These are phyloP conservation scores for Romanogobio albipinnatus DNA, from an alignment of 2,113 vertebrate genomes.

Conservation along the genomic window DNA sequence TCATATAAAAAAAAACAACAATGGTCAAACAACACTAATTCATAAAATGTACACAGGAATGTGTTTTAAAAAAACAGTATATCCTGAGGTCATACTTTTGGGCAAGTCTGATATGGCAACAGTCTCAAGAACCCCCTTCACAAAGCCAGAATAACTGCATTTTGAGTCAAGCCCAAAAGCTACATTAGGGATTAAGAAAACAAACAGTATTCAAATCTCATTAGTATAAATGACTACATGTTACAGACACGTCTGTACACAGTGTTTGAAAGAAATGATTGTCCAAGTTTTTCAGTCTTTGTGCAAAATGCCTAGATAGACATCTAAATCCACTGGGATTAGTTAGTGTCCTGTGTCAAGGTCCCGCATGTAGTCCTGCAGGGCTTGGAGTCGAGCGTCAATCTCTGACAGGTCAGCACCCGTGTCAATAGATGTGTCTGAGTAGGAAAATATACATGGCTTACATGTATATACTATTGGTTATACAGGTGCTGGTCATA, in stretches of 20 bases:
- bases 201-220: background rate
- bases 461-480: background rate
- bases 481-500: too few relatives aligned
- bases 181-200: background rate
- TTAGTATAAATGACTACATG: background rate
- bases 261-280: constrained; percentile 31
- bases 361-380: constrained; percentile 92
- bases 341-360: constrained; percentile 80
- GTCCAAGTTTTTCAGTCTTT: constrained; percentile 25
- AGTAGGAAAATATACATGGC: background rate
- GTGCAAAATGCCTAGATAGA: constrained; percentile 22
- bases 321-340: background rate
- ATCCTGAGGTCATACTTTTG: constrained; percentile 37
- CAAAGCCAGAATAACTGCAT: background rate
- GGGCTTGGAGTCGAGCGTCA: constrained; percentile 86
- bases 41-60: constrained; percentile 25
- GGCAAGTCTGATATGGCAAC: constrained; percentile 38
- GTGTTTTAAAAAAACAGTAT: background rate
- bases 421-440: constrained; percentile 80
- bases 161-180: constrained; percentile 11
- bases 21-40: constrained; percentile 19
- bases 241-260: constrained; percentile 6
- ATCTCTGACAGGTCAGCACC: constrained; percentile 87
- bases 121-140: background rate
- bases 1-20: constrained; percentile 22